phyloP scores from a whole-genome alignment of 2,888 invertebrate genomes.

The Tromatobia lineatoria region DNA sequence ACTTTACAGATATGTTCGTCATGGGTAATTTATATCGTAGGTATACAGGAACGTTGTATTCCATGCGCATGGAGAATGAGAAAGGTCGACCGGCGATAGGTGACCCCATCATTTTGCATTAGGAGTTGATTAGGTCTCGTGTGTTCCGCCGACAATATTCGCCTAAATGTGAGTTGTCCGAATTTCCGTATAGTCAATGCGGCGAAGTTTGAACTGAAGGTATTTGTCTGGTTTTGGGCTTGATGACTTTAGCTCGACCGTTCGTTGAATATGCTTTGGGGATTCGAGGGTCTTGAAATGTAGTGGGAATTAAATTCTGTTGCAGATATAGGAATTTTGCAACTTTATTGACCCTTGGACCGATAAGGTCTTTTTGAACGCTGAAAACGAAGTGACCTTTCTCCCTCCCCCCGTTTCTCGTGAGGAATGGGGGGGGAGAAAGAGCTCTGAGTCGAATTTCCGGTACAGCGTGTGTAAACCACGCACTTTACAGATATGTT shows the following conservation, averaged over 20 bases:
- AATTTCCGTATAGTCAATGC: neutral
- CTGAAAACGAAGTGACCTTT: neutral
- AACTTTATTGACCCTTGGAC: too few relatives aligned
- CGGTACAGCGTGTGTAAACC: conserved; percentile 29
- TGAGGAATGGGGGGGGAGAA: too few relatives aligned
- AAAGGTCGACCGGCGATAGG: conserved; percentile 47
- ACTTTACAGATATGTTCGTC: conserved; percentile 5
- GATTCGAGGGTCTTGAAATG: too few relatives aligned
- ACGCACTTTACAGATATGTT: conserved; percentile 10
- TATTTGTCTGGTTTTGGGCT: neutral
- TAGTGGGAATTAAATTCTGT: too few relatives aligned
- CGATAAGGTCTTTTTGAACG: too few relatives aligned
- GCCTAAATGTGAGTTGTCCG: conserved; percentile 16
- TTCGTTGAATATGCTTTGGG: neutral
- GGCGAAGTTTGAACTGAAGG: neutral
- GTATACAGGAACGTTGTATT: neutral
- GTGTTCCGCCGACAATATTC: neutral
- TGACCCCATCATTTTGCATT: conserved; percentile 65
- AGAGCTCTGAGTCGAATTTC: neutral
- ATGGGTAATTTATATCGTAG: conserved; percentile 56
- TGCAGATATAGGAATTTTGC: too few relatives aligned
- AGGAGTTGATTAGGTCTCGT: conserved; percentile 59
- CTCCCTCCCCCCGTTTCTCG: conserved; percentile 12
- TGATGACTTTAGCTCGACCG: neutral
- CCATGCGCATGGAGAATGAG: conserved; percentile 30